These are phyloP conservation scores for Heterohyrax brucei DNA, from an alignment of 2,797 vertebrate genomes.

Conservation along the genomic window DNA sequence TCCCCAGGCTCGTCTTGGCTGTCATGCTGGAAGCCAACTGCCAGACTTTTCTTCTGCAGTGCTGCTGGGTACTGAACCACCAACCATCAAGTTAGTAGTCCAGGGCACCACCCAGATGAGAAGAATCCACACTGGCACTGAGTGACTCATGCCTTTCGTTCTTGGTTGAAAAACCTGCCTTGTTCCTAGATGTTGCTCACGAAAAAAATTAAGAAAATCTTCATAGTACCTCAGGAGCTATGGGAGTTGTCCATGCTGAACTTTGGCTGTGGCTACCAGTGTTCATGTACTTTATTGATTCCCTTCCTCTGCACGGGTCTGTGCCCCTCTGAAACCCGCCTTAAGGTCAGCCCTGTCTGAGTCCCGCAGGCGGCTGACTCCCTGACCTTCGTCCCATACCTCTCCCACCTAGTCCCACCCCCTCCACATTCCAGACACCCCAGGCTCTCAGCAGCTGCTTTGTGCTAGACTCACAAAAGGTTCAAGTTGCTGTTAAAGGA, in stretches of 20 bases:
- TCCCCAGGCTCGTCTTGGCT: not conserved
- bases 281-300: not conserved
- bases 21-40: not conserved
- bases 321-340: not conserved
- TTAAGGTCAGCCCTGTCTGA: not conserved
- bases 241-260: not conserved
- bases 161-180: not conserved
- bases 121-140: rapidly evolving
- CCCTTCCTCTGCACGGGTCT: not conserved
- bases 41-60: not conserved
- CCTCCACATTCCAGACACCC: not conserved
- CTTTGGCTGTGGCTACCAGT: not conserved
- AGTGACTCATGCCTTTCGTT: not conserved
- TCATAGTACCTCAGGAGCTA: not conserved
- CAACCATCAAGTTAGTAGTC: not conserved
- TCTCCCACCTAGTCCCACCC: not conserved
- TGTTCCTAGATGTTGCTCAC: not conserved
- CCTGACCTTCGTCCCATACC: not conserved
- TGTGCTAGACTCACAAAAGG: not conserved
- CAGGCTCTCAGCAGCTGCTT: constrained; percentile 45
- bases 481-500: constrained; percentile 11
- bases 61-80: not conserved
- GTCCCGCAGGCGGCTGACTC: not conserved
- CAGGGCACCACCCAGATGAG: too few relatives aligned
- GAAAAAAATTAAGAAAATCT: not conserved